Percentiles rank a stretch among this genome's conserved stretches.
Conservation (phyloP, 92 coral and sea anemone species). For the Umimayanthus kanabou region DNA sequence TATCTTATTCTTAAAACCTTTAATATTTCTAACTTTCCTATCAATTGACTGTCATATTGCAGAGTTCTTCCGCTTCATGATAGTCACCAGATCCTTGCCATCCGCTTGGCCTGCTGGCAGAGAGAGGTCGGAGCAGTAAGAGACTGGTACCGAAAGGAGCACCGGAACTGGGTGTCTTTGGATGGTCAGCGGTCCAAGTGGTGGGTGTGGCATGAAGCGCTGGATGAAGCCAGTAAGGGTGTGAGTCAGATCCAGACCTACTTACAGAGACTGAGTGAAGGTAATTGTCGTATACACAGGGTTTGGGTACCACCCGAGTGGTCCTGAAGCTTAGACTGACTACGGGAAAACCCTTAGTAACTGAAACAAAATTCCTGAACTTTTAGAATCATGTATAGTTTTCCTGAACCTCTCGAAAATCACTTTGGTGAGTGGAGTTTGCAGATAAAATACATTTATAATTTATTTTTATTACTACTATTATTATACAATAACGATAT, state of each 20-base stretch:
- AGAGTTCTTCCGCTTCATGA: constrained; percentile 94
- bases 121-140: constrained; percentile 69
- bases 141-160: constrained; percentile 67
- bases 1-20: not conserved
- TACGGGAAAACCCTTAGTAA: too few relatives aligned
- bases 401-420: too few relatives aligned
- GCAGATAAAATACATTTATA: too few relatives aligned
- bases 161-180: constrained; percentile 80
- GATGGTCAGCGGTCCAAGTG: constrained; percentile 97
- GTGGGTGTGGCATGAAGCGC: constrained; percentile 96
- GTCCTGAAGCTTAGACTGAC: too few relatives aligned
- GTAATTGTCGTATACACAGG: constrained; percentile 26
- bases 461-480: too few relatives aligned
- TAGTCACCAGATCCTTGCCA: constrained; percentile 92
- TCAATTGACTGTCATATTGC: not conserved
- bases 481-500: too few relatives aligned
- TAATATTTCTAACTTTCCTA: not conserved
- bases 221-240: constrained; percentile 81
- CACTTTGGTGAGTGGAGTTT: too few relatives aligned
- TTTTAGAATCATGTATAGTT: too few relatives aligned
- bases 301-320: too few relatives aligned
- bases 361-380: too few relatives aligned
- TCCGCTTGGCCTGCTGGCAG: constrained; percentile 93
- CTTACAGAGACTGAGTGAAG: constrained; percentile 79
- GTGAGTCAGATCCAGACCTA: constrained; percentile 90